Evolutionary conservation across 2,888 invertebrate genomes (phyloP).

Genomic region (Macrophya annulata): DNA sequence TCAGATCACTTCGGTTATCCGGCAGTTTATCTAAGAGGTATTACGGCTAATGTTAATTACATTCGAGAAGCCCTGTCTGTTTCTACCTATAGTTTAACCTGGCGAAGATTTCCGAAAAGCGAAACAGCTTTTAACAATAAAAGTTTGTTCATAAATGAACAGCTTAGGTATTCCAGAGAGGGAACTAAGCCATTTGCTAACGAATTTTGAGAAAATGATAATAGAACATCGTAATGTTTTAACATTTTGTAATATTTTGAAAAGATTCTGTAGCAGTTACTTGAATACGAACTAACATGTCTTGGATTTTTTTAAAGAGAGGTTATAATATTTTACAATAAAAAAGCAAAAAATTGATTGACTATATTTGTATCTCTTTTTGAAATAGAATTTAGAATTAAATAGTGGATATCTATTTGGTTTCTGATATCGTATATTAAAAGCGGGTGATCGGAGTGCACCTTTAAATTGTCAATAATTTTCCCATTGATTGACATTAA

Average conservation of each 20-base stretch:
- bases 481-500: not conserved
- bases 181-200: not conserved
- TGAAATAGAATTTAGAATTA: not conserved
- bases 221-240: not conserved
- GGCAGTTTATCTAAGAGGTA: slow-evolving; percentile 49
- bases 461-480: not conserved
- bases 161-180: not conserved
- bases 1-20: slow-evolving; percentile 46
- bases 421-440: not conserved
- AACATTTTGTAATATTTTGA: not conserved
- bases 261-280: not conserved
- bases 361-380: not conserved
- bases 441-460: not conserved
- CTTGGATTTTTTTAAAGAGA: not conserved
- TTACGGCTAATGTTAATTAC: slow-evolving; percentile 50
- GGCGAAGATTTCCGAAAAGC: not conserved
- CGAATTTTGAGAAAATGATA: not conserved
- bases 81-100: not conserved
- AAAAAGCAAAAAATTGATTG: not conserved
- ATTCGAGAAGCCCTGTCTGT: slow-evolving; percentile 19
- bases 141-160: not conserved
- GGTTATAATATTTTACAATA: not conserved
- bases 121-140: not conserved
- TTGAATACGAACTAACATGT: not conserved
- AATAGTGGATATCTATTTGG: not conserved